Conservation (phyloP, 2,113 vertebrate genomes). For the Dendrocopos noguchii region DNA sequence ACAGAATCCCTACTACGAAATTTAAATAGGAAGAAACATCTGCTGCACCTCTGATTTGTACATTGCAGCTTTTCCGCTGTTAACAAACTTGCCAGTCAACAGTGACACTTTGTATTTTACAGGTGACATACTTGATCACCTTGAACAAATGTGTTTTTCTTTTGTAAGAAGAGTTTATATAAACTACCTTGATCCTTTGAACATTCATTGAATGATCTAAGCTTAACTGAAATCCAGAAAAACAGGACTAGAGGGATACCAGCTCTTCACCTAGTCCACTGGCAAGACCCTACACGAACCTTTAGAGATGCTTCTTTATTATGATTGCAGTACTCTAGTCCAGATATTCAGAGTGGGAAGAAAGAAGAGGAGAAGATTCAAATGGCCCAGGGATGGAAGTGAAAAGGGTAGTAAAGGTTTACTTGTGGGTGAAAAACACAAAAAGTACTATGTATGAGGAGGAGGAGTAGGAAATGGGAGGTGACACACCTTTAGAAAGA, state of each 20-base stretch:
- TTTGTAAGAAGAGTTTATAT: background rate
- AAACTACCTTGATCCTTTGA: background rate
- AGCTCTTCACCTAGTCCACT: background rate
- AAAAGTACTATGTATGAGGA: background rate
- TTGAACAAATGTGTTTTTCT: background rate
- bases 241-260: background rate
- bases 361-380: background rate
- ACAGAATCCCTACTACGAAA: background rate
- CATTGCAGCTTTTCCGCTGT: background rate
- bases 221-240: background rate
- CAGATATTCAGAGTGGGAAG: background rate
- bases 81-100: conserved; percentile 5
- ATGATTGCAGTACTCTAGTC: background rate
- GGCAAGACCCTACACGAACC: background rate
- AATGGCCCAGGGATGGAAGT: background rate
- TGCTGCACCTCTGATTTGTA: background rate
- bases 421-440: background rate
- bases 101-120: background rate
- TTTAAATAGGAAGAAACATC: background rate
- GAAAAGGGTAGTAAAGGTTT: background rate
- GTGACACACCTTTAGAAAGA: background rate
- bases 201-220: background rate
- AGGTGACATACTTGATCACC: background rate
- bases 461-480: background rate
- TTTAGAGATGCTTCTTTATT: background rate